Conservation (phyloP, 1,140 invertebrate species). For the Bombus waltoni region DNA sequence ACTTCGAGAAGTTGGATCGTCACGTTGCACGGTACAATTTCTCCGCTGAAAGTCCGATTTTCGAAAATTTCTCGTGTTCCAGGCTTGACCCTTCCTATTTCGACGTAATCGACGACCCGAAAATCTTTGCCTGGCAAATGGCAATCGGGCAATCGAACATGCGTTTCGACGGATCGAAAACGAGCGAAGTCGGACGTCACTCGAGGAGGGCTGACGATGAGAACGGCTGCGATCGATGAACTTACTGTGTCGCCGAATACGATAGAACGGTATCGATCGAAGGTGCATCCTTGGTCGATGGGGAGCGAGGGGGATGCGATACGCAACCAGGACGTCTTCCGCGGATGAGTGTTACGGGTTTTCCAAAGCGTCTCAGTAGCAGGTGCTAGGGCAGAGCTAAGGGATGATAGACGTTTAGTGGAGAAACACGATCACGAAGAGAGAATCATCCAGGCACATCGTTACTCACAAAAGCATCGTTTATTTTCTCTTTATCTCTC, state of each 20-base stretch:
- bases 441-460: constrained; percentile 45
- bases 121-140: too few relatives aligned
- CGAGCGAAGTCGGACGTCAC: rapidly evolving
- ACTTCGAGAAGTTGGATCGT: too few relatives aligned
- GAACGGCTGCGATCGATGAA: neutral
- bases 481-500: constrained; percentile 81
- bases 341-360: too few relatives aligned
- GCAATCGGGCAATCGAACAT: too few relatives aligned
- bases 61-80: too few relatives aligned
- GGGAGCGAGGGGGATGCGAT: too few relatives aligned
- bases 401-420: constrained; percentile 79
- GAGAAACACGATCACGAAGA: constrained; percentile 67
- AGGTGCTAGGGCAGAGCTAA: constrained; percentile 48
- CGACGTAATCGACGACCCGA: too few relatives aligned
- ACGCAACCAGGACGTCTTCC: too few relatives aligned
- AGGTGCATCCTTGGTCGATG: neutral
- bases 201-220: neutral
- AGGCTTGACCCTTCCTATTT: too few relatives aligned
- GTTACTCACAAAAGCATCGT: constrained; percentile 83
- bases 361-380: constrained; percentile 5
- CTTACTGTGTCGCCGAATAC: neutral
- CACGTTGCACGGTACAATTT: too few relatives aligned
- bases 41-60: too few relatives aligned
- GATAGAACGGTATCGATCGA: neutral
- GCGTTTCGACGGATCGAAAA: neutral